phyloP scores from a whole-genome alignment of 2,797 vertebrate species.

The Sebastes ruberrimus region DNA sequence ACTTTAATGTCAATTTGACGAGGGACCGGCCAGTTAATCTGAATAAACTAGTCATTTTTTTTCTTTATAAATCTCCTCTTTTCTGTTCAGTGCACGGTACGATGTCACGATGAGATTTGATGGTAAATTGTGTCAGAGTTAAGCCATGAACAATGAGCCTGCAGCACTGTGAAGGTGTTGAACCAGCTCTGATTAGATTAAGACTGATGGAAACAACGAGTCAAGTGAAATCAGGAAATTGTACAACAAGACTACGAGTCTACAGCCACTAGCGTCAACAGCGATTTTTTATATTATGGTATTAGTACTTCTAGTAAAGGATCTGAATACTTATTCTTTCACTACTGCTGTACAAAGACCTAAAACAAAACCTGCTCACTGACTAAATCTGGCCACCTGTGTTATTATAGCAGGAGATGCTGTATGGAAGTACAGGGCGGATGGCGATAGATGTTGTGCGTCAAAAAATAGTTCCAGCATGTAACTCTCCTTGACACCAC shows the following conservation, averaged over 20 bases:
- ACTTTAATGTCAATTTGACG: background rate
- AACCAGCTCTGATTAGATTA: background rate
- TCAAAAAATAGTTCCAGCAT: background rate
- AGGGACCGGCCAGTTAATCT: background rate
- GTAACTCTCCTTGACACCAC: background rate
- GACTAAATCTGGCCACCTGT: background rate
- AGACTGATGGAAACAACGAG: background rate
- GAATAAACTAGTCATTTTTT: slow-evolving; percentile 2
- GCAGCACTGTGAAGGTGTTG: background rate
- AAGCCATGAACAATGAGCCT: background rate
- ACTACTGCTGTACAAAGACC: background rate
- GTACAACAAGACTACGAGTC: too few species aligned
- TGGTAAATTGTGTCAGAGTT: background rate
- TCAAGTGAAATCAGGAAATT: too few species aligned
- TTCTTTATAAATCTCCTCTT: background rate
- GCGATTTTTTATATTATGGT: too few species aligned
- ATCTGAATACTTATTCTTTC: too few species aligned
- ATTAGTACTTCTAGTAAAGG: too few species aligned
- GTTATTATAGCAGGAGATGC: too few species aligned
- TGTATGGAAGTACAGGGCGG: background rate
- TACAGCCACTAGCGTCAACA: too few species aligned
- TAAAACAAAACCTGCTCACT: background rate
- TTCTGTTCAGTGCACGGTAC: background rate
- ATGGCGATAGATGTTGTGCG: background rate
- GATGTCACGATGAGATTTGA: background rate